These are phyloP conservation scores for Brassicogethes aeneus DNA, from an alignment of 2,888 invertebrate species.

Conservation along the genomic window DNA sequence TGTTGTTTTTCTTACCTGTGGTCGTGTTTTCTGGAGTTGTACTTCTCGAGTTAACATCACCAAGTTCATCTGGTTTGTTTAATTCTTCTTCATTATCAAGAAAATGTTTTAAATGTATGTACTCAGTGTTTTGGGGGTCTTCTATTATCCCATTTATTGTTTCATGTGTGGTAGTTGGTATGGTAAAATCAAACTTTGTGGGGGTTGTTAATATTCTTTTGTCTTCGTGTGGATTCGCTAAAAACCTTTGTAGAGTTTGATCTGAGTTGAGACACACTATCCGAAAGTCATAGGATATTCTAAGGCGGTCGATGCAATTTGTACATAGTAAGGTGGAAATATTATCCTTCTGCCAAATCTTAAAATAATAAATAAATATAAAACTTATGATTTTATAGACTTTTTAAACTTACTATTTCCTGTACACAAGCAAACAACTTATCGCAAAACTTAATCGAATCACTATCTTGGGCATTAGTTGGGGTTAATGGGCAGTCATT, in stretches of 20 bases:
- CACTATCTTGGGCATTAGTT: conserved; percentile 30
- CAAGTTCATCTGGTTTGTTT: conserved; percentile 23
- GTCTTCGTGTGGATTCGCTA: conserved; percentile 20
- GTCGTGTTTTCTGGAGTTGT: conserved; percentile 26
- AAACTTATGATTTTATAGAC: too few relatives aligned
- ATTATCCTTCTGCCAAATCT: background rate
- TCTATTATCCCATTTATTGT: conserved; percentile 26
- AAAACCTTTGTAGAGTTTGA: conserved; percentile 29
- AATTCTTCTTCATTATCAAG: conserved; percentile 34
- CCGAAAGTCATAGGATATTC: conserved; percentile 35
- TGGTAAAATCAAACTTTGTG: conserved; percentile 29
- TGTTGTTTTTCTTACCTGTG: conserved; percentile 10
- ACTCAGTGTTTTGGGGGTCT: conserved; percentile 31
- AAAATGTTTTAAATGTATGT: conserved; percentile 36
- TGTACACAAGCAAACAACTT: conserved; percentile 34
- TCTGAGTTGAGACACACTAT: conserved; percentile 33
- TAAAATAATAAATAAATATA: too few relatives aligned
- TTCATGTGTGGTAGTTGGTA: conserved; percentile 19
- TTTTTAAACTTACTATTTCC: conserved; percentile 36
- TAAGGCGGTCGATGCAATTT: conserved; percentile 31
- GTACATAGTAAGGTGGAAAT: conserved; percentile 33
- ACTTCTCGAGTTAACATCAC: conserved; percentile 23
- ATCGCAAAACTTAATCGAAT: conserved; percentile 34
- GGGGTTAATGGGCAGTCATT: conserved; percentile 34
- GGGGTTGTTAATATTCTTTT: conserved; percentile 20